phyloP scores from a whole-genome alignment of 2,888 invertebrate genomes.

The Prosopocoilus inquinatus region DNA sequence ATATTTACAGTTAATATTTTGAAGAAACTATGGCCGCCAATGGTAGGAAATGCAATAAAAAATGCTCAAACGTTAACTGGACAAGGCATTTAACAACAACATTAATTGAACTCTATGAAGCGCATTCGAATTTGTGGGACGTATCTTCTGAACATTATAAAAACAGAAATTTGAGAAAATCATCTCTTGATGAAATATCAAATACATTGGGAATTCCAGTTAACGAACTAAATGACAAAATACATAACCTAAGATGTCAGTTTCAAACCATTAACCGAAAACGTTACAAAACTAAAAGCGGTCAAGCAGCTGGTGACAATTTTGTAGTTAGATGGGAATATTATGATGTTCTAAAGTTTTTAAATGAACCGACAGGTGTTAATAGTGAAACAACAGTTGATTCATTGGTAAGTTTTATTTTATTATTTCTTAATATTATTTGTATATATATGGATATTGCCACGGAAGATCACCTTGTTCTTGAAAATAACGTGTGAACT shows the following conservation, averaged over 20 bases:
- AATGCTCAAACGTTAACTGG: too few species aligned
- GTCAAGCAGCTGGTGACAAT: slow-evolving; percentile 19
- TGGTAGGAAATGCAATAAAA: too few species aligned
- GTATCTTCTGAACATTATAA: slow-evolving; percentile 4
- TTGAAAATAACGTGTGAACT: slow-evolving; percentile 19
- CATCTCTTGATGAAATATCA: slow-evolving; percentile 13
- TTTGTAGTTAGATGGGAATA: slow-evolving; percentile 23
- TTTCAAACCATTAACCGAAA: slow-evolving; percentile 12
- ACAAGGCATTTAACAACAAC: too few species aligned
- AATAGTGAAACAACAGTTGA: slow-evolving; percentile 20
- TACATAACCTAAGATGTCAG: slow-evolving; percentile 21
- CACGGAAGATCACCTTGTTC: slow-evolving; percentile 21
- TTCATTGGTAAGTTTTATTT: slow-evolving; percentile 20
- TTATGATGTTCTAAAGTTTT: slow-evolving; percentile 21
- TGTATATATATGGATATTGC: slow-evolving; percentile 21
- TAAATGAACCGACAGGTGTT: slow-evolving; percentile 9
- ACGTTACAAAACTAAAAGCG: slow-evolving; percentile 18
- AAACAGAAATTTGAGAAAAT: slow-evolving; percentile 15
- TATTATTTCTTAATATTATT: not conserved
- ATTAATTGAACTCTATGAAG: slow-evolving; percentile 14
- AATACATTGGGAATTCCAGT: slow-evolving; percentile 9
- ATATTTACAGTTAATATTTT: too few species aligned
- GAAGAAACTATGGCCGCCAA: too few species aligned
- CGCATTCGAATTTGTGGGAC: slow-evolving; percentile 19
- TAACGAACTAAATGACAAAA: slow-evolving; percentile 18